Evolutionary conservation across 2,113 vertebrate genomes (phyloP).

Genomic region (Strix aluco): DNA sequence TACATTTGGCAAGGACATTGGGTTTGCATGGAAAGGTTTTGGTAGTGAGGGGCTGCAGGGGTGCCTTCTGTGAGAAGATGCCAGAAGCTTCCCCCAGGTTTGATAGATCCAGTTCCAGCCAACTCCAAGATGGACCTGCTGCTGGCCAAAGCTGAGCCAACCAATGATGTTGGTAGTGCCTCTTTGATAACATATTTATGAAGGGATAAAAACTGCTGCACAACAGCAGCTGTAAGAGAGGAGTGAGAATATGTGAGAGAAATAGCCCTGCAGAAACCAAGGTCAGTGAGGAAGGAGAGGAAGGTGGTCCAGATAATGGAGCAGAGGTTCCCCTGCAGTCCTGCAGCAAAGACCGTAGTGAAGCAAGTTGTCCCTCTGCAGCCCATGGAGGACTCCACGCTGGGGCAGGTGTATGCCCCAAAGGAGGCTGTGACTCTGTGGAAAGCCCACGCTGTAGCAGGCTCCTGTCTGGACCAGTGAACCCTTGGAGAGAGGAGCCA

Average conservation of each 20-base stretch:
- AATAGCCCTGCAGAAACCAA: neutral
- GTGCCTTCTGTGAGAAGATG: neutral
- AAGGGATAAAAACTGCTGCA: neutral
- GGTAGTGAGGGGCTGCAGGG: accelerated
- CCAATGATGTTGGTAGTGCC: accelerated
- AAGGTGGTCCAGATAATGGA: accelerated
- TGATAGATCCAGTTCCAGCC: accelerated
- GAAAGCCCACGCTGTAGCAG: no score
- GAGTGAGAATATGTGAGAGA: neutral
- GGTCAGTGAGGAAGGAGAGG: neutral
- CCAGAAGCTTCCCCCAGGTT: neutral
- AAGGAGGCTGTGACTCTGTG: no score
- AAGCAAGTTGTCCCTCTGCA: neutral
- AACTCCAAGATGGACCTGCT: neutral
- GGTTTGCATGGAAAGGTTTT: neutral
- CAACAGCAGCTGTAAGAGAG: neutral
- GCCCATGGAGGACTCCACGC: neutral
- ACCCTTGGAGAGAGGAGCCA: no score
- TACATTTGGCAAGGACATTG: neutral
- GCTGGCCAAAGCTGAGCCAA: neutral
- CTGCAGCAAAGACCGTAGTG: accelerated
- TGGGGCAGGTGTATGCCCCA: neutral
- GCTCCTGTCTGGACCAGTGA: no score
- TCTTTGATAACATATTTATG: neutral
- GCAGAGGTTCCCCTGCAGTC: neutral